These are phyloP conservation scores for Alloplasta piceator DNA, from an alignment of 2,888 invertebrate genomes.

Conservation along the genomic window DNA sequence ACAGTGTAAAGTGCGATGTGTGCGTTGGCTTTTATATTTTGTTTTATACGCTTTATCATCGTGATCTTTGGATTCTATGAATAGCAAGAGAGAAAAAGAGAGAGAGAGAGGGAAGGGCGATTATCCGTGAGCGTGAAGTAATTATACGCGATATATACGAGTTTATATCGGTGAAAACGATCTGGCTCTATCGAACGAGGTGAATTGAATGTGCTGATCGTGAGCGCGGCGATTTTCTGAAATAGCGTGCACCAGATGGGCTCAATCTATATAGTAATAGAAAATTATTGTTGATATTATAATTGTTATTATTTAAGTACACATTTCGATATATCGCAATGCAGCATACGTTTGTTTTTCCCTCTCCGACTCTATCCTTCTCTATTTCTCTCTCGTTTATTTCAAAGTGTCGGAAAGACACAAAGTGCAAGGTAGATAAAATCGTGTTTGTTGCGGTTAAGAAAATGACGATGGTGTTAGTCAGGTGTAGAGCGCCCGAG, in stretches of 20 bases:
- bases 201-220: constrained; percentile 38
- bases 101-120: constrained; percentile 20
- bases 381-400: neutral
- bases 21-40: constrained; percentile 14
- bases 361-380: neutral
- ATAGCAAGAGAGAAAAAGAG: neutral
- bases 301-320: neutral
- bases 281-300: neutral
- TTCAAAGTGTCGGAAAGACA: constrained; percentile 9
- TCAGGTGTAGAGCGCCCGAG: constrained; percentile 26
- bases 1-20: constrained; percentile 8
- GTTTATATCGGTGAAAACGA: constrained; percentile 44
- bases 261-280: neutral
- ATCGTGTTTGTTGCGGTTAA: neutral
- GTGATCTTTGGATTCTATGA: constrained; percentile 24
- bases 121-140: constrained; percentile 43
- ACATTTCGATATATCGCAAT: constrained; percentile 12
- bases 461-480: neutral
- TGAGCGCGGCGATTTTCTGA: constrained; percentile 10
- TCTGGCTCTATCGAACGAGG: constrained; percentile 53
- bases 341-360: neutral
- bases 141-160: constrained; percentile 31
- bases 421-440: constrained; percentile 12
- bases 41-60: constrained; percentile 19
- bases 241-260: constrained; percentile 6